A percentile compares a stretch with the other conserved stretches of the same genome.
These are phyloP conservation scores for Asbolus verrucosus DNA, from an alignment of 1,140 invertebrate genomes.

Conservation along the genomic window DNA sequence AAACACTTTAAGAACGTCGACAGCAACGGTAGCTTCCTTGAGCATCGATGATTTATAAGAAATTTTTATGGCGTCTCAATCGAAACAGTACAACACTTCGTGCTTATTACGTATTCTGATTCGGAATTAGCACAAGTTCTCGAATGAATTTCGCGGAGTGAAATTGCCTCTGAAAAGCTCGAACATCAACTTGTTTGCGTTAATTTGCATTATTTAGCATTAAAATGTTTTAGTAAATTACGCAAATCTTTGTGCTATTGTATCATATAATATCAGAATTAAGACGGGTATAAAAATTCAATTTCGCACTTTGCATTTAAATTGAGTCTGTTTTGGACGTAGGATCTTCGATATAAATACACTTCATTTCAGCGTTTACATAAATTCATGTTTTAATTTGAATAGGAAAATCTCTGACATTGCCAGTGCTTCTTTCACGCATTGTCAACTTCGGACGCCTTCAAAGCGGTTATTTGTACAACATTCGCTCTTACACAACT, in stretches of 20 bases:
- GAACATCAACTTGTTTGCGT: constrained; percentile 49
- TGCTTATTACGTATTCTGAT: constrained; percentile 16
- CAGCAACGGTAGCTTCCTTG: background rate
- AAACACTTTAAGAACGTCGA: constrained; percentile 33
- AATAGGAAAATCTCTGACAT: background rate
- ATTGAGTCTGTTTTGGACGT: constrained; percentile 36
- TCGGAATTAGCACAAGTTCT: constrained; percentile 38
- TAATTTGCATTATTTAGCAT: constrained; percentile 51
- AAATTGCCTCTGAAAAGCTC: constrained; percentile 45
- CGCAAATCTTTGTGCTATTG: constrained; percentile 46
- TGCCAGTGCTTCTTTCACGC: background rate
- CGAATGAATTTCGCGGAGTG: constrained; percentile 48
- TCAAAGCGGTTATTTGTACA: background rate
- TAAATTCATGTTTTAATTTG: constrained; percentile 26
- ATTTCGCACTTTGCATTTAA: constrained; percentile 44
- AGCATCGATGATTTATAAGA: constrained; percentile 32
- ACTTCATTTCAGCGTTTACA: constrained; percentile 29
- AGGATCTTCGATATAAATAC: constrained; percentile 34
- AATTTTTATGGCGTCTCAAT: constrained; percentile 4
- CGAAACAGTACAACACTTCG: constrained; percentile 5
- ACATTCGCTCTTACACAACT: too few species aligned
- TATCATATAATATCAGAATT: constrained; percentile 44
- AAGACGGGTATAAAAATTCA: constrained; percentile 42
- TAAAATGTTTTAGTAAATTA: constrained; percentile 47
- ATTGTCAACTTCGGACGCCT: background rate